Evolutionary conservation across 2,113 vertebrate species (phyloP).

Genomic region (Notiomystis cincta): DNA sequence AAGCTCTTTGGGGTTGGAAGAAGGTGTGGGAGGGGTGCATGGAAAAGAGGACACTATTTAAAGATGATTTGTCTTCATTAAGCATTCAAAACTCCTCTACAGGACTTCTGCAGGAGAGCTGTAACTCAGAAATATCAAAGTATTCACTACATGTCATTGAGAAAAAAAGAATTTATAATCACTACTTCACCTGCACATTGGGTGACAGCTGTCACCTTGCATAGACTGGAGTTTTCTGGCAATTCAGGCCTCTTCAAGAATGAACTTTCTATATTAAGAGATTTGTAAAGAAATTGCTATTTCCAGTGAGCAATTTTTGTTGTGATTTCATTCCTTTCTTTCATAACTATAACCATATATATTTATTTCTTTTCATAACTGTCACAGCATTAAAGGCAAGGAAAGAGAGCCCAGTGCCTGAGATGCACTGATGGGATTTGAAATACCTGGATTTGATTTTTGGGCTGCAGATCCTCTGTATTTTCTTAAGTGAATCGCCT

Average conservation of each 20-base stretch:
- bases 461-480: background rate
- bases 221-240: background rate
- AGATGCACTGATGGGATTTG: background rate
- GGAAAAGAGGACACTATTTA: background rate
- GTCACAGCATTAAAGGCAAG: background rate
- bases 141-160: background rate
- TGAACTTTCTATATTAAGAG: background rate
- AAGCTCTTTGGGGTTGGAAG: background rate
- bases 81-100: background rate
- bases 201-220: background rate
- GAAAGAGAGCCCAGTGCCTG: background rate
- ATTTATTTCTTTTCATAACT: background rate
- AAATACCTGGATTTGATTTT: background rate
- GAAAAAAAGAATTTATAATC: background rate
- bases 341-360: background rate
- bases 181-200: background rate
- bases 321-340: background rate
- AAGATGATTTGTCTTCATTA: background rate
- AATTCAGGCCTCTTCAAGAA: background rate
- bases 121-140: background rate
- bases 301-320: background rate
- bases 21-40: background rate
- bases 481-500: background rate
- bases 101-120: background rate
- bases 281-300: background rate